Base-by-base conservation (phyloP, 2,113 vertebrate genomes). In the Megalops atlanticus region DNA sequence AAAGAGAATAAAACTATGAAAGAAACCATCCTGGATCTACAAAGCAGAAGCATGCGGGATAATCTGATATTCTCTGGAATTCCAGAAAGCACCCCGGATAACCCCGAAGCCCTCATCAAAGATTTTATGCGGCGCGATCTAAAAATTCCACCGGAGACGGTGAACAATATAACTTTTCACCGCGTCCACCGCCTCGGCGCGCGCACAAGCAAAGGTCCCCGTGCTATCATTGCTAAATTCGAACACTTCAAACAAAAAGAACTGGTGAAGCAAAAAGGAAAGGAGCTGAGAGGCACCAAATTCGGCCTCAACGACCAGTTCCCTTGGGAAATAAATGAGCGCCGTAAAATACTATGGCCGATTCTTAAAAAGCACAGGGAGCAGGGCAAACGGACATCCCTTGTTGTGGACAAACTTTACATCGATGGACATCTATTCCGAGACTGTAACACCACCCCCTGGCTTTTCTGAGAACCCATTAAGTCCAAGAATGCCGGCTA, bases 231-330 rank as follows among this genome's bases (percentile, higher is more conserved):
- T 12, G 74, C 54, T 14, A 64, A 75, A 75, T 76, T 77, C n/a
- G 54, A 81, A 70, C 80, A 77, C 40, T 81, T 45, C 31, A 81
- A 76, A 41, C 80, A 81, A 10, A 76, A 81, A 76, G 54, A 77
- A 18, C 39, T 76, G 36, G 39, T 76, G 18, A 73, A 54, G 47
- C 49, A 41, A 43, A 27, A 75, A 76, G 80, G 31, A 21, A 36
- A 36, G 41, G 5, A 45, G 33, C 33, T 76, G 39, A 76, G 45
- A 35, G 68, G 68, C 27, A 72, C 64, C 1, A 15, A 27, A 0
- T 54, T 45, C 52, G 21, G 81, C 24, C 33, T 73, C 21, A 82
- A 72, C 24, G 76, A 82, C 16, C 75, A 64, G 15, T 82, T 72
- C 45, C 68, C 75, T 12, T 24, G 31, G 11, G 41, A 78, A 43